phyloP scores from a whole-genome alignment of 30 jellyfish, hydroid and myxozoan species.

The Phacellophora camtschatica region DNA sequence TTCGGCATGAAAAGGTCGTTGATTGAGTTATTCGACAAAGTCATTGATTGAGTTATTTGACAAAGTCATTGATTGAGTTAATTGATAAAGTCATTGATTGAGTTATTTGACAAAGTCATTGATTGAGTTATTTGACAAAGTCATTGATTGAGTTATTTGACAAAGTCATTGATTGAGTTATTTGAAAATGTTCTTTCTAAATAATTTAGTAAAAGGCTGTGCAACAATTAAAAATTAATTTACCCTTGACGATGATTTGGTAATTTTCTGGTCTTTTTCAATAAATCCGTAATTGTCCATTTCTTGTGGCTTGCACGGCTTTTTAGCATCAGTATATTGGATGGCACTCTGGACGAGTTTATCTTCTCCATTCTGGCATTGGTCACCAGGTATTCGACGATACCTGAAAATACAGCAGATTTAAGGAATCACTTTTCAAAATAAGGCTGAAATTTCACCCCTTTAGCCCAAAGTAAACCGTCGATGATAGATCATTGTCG shows the following conservation, averaged over 20 bases:
- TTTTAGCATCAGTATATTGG: constrained; percentile 29
- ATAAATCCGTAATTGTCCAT: constrained; percentile 14
- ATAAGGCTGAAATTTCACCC: too few species aligned
- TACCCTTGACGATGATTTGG: constrained; percentile 13
- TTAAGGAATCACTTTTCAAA: too few species aligned
- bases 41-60: too few species aligned
- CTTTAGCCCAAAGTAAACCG: too few species aligned
- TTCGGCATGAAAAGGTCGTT: too few species aligned
- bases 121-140: neutral
- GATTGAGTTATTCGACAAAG: too few species aligned
- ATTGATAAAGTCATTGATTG: too few species aligned
- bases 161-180: neutral
- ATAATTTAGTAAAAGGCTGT: neutral
- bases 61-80: too few species aligned
- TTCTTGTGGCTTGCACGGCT: constrained; percentile 33
- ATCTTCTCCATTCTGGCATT: constrained; percentile 54
- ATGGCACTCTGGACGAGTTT: constrained; percentile 1
- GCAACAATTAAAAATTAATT: neutral
- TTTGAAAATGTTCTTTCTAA: neutral
- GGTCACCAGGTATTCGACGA: constrained; percentile 94
- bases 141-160: neutral
- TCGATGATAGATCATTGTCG: too few species aligned
- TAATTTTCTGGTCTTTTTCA: neutral
- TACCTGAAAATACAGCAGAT: too few species aligned
- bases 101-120: neutral